These are phyloP conservation scores for Polietes domitor DNA, from an alignment of 2,888 invertebrate species.

Conservation along the genomic window DNA sequence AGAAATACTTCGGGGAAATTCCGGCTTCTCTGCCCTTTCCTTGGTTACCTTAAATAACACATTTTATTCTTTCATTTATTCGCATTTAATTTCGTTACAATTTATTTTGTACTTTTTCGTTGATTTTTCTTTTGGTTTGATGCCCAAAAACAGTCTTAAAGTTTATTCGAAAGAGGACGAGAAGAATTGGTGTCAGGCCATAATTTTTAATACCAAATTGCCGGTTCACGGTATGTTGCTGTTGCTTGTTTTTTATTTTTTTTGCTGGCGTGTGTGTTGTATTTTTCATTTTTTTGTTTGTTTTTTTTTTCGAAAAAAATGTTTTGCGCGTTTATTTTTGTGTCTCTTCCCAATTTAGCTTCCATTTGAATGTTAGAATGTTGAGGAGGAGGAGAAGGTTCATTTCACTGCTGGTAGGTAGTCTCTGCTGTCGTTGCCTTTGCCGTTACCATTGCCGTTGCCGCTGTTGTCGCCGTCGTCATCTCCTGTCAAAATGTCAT, in stretches of 20 bases:
- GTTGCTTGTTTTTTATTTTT: background rate
- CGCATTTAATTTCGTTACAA: background rate
- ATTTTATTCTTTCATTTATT: background rate
- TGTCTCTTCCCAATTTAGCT: slow-evolving; percentile 1
- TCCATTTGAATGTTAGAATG: background rate
- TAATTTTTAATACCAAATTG: slow-evolving; percentile 54
- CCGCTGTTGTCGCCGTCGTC: slow-evolving; percentile 64
- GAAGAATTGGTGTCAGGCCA: slow-evolving; percentile 40
- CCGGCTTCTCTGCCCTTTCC: too few relatives aligned
- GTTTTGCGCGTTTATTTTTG: background rate
- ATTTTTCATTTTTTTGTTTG: background rate
- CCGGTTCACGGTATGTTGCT: background rate
- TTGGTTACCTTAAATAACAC: too few relatives aligned
- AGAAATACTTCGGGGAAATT: too few relatives aligned
- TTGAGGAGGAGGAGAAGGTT: too few relatives aligned
- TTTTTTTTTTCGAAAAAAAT: background rate
- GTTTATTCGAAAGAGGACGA: slow-evolving; percentile 15
- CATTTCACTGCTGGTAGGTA: background rate
- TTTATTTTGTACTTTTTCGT: background rate
- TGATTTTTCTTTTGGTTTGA: background rate
- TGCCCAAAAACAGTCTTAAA: background rate
- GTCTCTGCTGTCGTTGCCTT: slow-evolving; percentile 41
- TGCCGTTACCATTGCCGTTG: background rate
- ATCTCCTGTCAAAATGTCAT: slow-evolving; percentile 80
- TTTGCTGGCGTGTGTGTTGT: background rate